phyloP scores from a whole-genome alignment of 2,797 vertebrate species.

The Diglossa cyanea region DNA sequence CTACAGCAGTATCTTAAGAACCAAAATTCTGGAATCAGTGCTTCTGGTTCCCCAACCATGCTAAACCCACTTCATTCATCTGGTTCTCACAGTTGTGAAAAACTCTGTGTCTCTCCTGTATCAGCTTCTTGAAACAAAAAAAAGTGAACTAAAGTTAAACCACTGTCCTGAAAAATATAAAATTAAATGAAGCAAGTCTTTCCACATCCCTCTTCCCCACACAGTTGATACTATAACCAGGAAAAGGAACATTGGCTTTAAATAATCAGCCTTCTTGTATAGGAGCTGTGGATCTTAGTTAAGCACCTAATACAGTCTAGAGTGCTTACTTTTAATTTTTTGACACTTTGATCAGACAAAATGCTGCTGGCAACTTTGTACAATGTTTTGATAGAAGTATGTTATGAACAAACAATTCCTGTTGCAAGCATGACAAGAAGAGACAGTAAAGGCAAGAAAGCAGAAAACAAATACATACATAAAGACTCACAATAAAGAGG shows the following conservation, averaged over 20 bases:
- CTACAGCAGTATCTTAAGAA: not conserved
- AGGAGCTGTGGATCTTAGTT: not conserved
- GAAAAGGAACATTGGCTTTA: not conserved
- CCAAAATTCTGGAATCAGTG: not conserved
- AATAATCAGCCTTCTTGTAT: not conserved
- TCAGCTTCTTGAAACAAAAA: not conserved
- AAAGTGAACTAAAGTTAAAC: not conserved
- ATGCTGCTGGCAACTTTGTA: not conserved
- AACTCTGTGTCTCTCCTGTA: not conserved
- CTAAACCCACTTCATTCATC: not conserved
- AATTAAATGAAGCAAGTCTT: not conserved
- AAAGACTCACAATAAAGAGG: not conserved
- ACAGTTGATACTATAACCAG: not conserved
- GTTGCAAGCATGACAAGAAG: not conserved
- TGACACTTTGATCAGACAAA: not conserved
- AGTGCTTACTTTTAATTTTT: not conserved
- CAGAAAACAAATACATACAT: not conserved
- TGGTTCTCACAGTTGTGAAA: not conserved
- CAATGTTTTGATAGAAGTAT: not conserved
- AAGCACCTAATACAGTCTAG: not conserved
- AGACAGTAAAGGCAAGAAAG: not conserved
- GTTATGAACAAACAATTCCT: not conserved
- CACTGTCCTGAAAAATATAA: not conserved
- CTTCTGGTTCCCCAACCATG: not conserved
- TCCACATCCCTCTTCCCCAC: not conserved